These are phyloP conservation scores for Scatophagus argus DNA, from an alignment of 2,113 vertebrate genomes.

Conservation along the genomic window DNA sequence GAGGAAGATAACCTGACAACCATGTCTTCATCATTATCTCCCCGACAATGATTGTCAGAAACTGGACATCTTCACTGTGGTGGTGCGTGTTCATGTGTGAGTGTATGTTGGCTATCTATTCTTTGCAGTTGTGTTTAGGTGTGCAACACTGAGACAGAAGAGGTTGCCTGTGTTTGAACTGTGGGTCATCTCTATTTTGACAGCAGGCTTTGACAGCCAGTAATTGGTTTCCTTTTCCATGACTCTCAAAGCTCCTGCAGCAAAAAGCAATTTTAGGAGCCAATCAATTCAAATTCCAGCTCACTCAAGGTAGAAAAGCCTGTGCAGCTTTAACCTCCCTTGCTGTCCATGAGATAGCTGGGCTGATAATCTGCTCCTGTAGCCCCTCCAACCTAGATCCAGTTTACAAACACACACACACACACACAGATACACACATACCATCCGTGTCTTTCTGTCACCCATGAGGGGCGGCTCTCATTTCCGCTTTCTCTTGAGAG, in stretches of 20 bases:
- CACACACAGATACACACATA: conserved; percentile 25
- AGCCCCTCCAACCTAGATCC: conserved; percentile 8
- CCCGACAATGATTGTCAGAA: conserved; percentile 42
- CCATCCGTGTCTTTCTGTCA: conserved; percentile 24
- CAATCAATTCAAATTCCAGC: conserved; percentile 83
- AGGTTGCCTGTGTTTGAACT: conserved; percentile 71
- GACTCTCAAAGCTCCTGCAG: conserved; percentile 70
- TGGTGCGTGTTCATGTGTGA: conserved; percentile 11
- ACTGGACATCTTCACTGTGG: conserved; percentile 54
- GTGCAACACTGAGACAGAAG: conserved; percentile 58
- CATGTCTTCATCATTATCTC: conserved; percentile 48
- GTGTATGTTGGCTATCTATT: conserved; percentile 38
- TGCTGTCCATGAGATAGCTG: conserved; percentile 53
- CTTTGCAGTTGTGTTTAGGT: conserved; percentile 62
- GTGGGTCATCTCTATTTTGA: conserved; percentile 78
- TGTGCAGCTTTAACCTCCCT: conserved; percentile 57
- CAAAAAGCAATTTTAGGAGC: conserved; percentile 80
- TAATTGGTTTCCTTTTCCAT: conserved; percentile 82
- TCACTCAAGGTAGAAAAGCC: conserved; percentile 73
- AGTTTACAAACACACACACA: conserved; percentile 31
- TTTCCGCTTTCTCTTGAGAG: conserved; percentile 52
- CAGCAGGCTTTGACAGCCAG: conserved; percentile 74
- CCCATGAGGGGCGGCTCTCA: conserved; percentile 46
- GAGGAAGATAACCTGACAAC: conserved; percentile 40
- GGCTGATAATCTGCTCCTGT: conserved; percentile 68